These are phyloP conservation scores for Harpegnathos saltator DNA, from an alignment of 1,140 invertebrate species.

Conservation along the genomic window DNA sequence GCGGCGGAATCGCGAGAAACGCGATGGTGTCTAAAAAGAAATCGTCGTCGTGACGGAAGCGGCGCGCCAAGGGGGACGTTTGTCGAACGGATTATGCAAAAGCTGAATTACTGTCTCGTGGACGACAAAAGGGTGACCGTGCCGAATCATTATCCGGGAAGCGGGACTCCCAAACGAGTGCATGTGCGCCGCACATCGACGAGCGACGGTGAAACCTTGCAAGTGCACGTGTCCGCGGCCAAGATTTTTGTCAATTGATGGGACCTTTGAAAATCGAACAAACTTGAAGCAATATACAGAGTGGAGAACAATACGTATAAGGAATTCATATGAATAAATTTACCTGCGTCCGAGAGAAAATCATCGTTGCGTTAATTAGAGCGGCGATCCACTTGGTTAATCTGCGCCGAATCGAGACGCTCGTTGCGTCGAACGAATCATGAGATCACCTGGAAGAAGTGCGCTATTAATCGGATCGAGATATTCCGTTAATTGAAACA, in stretches of 20 bases:
- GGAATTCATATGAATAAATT: too few relatives aligned
- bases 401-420: too few relatives aligned
- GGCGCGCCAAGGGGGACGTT: background rate
- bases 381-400: too few relatives aligned
- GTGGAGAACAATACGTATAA: too few relatives aligned
- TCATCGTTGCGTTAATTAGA: too few relatives aligned
- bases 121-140: conserved; percentile 15
- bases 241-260: conserved; percentile 12
- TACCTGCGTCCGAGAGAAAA: too few relatives aligned
- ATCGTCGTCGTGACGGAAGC: background rate
- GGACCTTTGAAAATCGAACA: background rate
- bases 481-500: too few relatives aligned
- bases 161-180: conserved; percentile 12
- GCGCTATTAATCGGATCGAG: too few relatives aligned
- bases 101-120: conserved; percentile 17
- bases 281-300: background rate
- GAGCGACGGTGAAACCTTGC: background rate
- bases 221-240: background rate
- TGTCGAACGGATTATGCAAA: background rate
- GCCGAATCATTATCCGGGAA: conserved; percentile 26
- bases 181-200: background rate
- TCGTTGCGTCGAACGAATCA: too few relatives aligned
- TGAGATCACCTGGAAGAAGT: too few relatives aligned
- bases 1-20: background rate
- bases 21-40: background rate